phyloP scores from a whole-genome alignment of 2,888 invertebrate species.

The Microctonus brassicae region DNA sequence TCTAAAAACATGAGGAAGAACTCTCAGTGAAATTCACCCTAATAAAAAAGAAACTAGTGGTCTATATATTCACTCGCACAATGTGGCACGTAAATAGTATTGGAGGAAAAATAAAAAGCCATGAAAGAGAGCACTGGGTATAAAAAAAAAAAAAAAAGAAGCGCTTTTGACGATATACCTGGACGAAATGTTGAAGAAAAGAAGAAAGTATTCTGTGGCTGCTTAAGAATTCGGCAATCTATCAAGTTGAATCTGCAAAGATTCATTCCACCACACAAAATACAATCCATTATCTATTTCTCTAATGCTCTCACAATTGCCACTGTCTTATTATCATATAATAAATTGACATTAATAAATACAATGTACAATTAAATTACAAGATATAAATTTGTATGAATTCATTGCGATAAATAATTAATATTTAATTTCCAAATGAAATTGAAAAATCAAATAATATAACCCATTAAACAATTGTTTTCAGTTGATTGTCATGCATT shows the following conservation, averaged over 20 bases:
- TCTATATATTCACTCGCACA: not conserved
- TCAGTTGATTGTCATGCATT: too few relatives aligned
- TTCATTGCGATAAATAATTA: too few relatives aligned
- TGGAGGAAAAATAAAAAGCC: not conserved
- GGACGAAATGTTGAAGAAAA: not conserved
- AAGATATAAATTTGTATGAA: too few relatives aligned
- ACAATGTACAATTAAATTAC: not conserved
- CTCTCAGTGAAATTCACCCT: not conserved
- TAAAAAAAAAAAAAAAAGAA: too few relatives aligned
- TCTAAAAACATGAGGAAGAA: slow-evolving; percentile 1
- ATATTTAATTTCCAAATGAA: too few relatives aligned
- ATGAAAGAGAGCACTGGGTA: not conserved
- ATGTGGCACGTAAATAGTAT: not conserved
- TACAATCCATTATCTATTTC: slow-evolving; percentile 58
- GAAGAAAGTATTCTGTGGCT: not conserved
- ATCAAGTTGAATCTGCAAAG: slow-evolving; percentile 39
- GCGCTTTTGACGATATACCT: not conserved
- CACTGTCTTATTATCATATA: slow-evolving; percentile 53
- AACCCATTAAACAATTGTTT: too few relatives aligned
- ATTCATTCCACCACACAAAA: slow-evolving; percentile 35
- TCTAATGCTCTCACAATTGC: slow-evolving; percentile 48
- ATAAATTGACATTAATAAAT: not conserved
- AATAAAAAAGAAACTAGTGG: not conserved
- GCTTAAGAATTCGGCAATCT: slow-evolving; percentile 39
- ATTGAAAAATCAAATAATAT: too few relatives aligned